phyloP scores from a whole-genome alignment of 2,797 vertebrate genomes.

The Syngnathus acus region DNA sequence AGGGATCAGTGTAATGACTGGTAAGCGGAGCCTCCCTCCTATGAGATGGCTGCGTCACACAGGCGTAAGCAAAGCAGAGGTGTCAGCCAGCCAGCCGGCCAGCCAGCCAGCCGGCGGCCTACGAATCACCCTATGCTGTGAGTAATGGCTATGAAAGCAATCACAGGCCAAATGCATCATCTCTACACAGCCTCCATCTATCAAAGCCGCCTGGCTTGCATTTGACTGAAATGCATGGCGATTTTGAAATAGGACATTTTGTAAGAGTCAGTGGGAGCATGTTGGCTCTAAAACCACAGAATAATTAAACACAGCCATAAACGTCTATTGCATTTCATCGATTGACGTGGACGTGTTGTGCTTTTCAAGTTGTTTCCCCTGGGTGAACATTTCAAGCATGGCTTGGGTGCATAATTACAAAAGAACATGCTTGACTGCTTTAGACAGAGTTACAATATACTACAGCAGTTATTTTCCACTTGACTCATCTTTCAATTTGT shows the following conservation, averaged over 20 bases:
- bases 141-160: constrained; percentile 65
- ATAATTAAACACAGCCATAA: constrained; percentile 56
- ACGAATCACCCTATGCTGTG: constrained; percentile 59
- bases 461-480: constrained; percentile 56
- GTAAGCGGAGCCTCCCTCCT: constrained; percentile 49
- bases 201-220: constrained; percentile 57
- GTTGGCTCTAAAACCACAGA: constrained; percentile 31
- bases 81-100: constrained; percentile 33
- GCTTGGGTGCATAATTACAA: constrained; percentile 44
- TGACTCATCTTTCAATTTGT: constrained; percentile 57
- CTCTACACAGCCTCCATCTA: constrained; percentile 50
- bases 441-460: constrained; percentile 39
- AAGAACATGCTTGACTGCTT: constrained; percentile 36
- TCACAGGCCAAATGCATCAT: constrained; percentile 65
- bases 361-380: constrained; percentile 24
- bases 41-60: constrained; percentile 37
- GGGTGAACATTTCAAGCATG: constrained; percentile 39
- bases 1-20: constrained; percentile 42
- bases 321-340: constrained; percentile 52
- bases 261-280: constrained; percentile 41
- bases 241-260: constrained; percentile 58
- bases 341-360: constrained; percentile 31
- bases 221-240: constrained; percentile 62
- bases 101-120: constrained; percentile 26
- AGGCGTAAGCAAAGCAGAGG: constrained; percentile 24